Percentiles rank a stretch among this genome's conserved stretches.
Conservation (phyloP, 1,140 invertebrate genomes). For the Babylonia areolata region DNA sequence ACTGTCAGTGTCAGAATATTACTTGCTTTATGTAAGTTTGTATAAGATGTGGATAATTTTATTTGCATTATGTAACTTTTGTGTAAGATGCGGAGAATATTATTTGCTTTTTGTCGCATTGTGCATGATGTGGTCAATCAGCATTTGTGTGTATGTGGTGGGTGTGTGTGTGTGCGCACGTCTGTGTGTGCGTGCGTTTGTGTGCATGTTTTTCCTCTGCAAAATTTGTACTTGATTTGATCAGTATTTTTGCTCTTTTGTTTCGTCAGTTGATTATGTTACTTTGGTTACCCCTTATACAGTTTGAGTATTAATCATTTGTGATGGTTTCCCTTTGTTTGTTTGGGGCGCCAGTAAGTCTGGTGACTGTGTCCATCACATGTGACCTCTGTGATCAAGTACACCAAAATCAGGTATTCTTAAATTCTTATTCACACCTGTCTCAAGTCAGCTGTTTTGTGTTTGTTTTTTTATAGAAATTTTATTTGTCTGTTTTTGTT, state of each 20-base stretch:
- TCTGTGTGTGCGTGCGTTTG: slow-evolving; percentile 11
- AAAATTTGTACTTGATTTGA: background rate
- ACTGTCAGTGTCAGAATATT: too few relatives aligned
- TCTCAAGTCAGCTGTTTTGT: background rate
- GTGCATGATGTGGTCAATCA: background rate
- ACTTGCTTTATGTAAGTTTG: too few relatives aligned
- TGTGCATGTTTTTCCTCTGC: too few relatives aligned
- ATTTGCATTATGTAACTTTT: background rate
- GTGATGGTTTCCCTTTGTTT: background rate
- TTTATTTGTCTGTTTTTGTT: background rate
- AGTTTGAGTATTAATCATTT: too few relatives aligned
- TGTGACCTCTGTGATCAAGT: background rate
- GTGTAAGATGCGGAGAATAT: background rate
- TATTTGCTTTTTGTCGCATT: background rate
- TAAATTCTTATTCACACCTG: background rate
- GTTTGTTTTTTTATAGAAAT: background rate
- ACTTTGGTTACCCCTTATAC: too few relatives aligned
- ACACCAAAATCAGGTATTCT: background rate
- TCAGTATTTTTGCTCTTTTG: background rate
- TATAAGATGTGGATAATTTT: background rate
- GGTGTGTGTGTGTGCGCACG: slow-evolving; percentile 23
- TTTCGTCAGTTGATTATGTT: too few relatives aligned
- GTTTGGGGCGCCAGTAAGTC: too few relatives aligned
- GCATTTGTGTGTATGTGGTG: background rate
- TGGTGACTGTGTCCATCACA: background rate